phyloP scores from a whole-genome alignment of 2,888 invertebrate species.

The Oithona nana region DNA sequence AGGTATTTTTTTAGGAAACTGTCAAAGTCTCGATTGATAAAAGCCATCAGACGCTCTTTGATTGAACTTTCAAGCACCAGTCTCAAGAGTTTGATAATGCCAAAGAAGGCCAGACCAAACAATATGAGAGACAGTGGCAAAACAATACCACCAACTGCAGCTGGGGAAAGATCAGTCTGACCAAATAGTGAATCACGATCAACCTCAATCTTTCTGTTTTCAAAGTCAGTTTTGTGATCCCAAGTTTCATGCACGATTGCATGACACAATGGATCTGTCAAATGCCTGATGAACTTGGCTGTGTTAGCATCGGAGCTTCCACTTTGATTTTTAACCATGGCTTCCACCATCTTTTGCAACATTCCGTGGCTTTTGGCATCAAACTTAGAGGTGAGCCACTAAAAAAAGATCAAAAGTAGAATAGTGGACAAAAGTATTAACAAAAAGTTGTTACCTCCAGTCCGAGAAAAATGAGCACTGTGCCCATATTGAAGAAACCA shows the following conservation, averaged over 20 bases:
- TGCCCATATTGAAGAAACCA: constrained; percentile 38
- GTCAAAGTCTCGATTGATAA: neutral
- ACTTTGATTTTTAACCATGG: neutral
- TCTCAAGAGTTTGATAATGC: constrained; percentile 34
- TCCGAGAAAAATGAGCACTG: constrained; percentile 33
- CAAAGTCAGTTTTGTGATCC: neutral
- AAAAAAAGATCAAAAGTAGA: neutral
- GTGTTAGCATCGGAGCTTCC: neutral
- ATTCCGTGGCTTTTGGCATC: neutral
- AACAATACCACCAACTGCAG: constrained; percentile 30
- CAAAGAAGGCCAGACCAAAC: constrained; percentile 31
- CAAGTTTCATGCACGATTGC: neutral
- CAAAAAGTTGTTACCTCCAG: constrained; percentile 28
- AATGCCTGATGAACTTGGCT: neutral
- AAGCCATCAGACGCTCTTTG: neutral
- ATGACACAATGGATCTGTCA: neutral
- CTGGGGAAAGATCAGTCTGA: constrained; percentile 25
- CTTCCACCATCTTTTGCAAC: neutral
- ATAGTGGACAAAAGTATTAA: neutral
- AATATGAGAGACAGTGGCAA: constrained; percentile 30
- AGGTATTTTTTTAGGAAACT: neutral
- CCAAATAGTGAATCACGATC: neutral
- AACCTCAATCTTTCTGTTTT: neutral
- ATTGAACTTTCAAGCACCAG: constrained; percentile 26
- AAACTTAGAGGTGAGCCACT: neutral